phyloP scores from a whole-genome alignment of 2,888 invertebrate species.

The Polymixis lichenea region DNA sequence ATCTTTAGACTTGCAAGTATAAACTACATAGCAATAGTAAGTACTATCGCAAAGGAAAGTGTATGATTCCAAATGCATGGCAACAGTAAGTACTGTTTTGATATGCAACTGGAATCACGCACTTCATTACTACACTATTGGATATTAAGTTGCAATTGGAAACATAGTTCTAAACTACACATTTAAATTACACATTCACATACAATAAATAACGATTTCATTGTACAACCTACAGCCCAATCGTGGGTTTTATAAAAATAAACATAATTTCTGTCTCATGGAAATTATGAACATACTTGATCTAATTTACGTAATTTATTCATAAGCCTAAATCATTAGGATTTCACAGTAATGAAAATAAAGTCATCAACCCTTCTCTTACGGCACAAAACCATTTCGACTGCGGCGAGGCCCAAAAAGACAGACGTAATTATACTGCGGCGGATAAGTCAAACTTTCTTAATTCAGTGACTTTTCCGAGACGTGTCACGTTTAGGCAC shows the following conservation, averaged over 20 bases:
- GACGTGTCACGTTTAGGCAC: not conserved
- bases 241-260: slow-evolving; percentile 27
- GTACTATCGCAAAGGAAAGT: too few relatives aligned
- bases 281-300: slow-evolving; percentile 9
- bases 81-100: not conserved
- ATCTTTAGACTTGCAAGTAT: not conserved
- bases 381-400: not conserved
- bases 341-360: not conserved
- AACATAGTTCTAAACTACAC: slow-evolving; percentile 1
- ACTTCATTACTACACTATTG: not conserved
- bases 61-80: not conserved
- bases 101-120: not conserved
- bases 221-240: slow-evolving; percentile 22
- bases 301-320: slow-evolving; percentile 17
- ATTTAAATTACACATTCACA: slow-evolving; percentile 31
- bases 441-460: too few relatives aligned
- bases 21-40: too few relatives aligned
- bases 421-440: not conserved
- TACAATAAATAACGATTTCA: slow-evolving; percentile 38
- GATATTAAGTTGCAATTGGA: not conserved
- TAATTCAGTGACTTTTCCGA: not conserved
- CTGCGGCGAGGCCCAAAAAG: not conserved
- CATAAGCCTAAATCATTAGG: not conserved
- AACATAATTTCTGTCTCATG: slow-evolving; percentile 4
- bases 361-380: slow-evolving; percentile 46